Conservation (phyloP, 2,888 invertebrate species). For the Synergus laeviventris region DNA sequence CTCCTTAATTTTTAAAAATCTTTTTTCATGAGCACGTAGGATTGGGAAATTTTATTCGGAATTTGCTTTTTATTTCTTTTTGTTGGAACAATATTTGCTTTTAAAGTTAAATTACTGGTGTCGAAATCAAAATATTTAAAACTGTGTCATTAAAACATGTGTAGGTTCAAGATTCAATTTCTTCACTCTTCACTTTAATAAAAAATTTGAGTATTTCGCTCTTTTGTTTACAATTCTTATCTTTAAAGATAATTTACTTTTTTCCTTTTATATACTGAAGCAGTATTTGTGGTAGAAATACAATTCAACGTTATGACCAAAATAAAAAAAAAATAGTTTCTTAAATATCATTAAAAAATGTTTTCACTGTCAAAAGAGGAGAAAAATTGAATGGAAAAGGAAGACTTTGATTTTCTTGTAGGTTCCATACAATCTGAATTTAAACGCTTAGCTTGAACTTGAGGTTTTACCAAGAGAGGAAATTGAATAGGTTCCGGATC, state of each 20-base stretch:
- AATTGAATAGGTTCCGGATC: conserved; percentile 31
- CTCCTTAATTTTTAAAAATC: conserved; percentile 7
- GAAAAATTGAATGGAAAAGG: conserved; percentile 7
- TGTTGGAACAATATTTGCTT: too few species aligned
- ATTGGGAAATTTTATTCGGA: background rate
- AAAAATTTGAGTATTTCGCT: too few species aligned
- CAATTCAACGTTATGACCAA: background rate
- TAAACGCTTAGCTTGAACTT: background rate
- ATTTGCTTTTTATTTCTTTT: background rate
- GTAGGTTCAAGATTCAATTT: too few species aligned
- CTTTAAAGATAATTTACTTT: too few species aligned
- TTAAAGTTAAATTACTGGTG: too few species aligned
- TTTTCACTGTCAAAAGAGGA: conserved; percentile 13
- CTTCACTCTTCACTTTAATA: too few species aligned
- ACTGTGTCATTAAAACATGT: too few species aligned
- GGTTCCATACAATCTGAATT: conserved; percentile 12
- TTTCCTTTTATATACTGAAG: too few species aligned
- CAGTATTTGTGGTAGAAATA: background rate
- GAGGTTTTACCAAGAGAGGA: conserved; percentile 29
- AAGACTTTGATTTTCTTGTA: background rate
- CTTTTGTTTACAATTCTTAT: too few species aligned
- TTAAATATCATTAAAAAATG: background rate
- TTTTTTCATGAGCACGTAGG: background rate
- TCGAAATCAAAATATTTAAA: too few species aligned
- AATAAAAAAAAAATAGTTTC: background rate